phyloP scores from a whole-genome alignment of 2,797 vertebrate species.

The Dermochelys coriacea region DNA sequence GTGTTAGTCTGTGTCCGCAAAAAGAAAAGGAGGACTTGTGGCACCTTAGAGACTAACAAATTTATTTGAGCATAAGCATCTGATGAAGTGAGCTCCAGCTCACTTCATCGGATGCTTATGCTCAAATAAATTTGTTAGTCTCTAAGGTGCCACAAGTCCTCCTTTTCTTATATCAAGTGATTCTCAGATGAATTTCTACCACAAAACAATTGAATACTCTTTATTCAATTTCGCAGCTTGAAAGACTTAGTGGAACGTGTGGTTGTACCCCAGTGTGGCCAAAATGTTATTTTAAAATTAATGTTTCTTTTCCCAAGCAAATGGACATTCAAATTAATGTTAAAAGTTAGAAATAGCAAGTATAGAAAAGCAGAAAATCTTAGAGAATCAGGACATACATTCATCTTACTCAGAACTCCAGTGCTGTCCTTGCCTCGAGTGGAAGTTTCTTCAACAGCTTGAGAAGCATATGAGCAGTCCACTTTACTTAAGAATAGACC shows the following conservation, averaged over 20 bases:
- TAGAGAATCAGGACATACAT: not conserved
- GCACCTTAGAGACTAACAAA: too few relatives aligned
- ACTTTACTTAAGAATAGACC: not conserved
- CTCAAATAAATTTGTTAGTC: too few relatives aligned
- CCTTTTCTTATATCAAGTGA: conserved; percentile 8
- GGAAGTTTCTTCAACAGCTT: not conserved
- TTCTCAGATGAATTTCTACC: conserved; percentile 7
- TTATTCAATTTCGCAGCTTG: accelerated
- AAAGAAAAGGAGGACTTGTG: too few relatives aligned
- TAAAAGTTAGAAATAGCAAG: not conserved
- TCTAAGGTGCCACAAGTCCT: too few relatives aligned
- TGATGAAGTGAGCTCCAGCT: too few relatives aligned
- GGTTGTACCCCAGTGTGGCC: not conserved
- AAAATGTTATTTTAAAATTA: conserved; percentile 1
- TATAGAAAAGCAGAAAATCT: not conserved
- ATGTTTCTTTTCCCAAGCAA: not conserved
- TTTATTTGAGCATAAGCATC: too few relatives aligned
- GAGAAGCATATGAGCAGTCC: not conserved
- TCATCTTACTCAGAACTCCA: not conserved
- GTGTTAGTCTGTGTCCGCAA: too few relatives aligned
- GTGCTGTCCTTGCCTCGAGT: not conserved
- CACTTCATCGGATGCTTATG: too few relatives aligned
- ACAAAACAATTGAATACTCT: not conserved
- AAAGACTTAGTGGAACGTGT: not conserved
- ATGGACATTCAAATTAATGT: not conserved